Evolutionary conservation across 2,888 invertebrate species (phyloP), one percentile per base, ranked within the genome.

Genomic region (Chelonus formosanus): DNA sequence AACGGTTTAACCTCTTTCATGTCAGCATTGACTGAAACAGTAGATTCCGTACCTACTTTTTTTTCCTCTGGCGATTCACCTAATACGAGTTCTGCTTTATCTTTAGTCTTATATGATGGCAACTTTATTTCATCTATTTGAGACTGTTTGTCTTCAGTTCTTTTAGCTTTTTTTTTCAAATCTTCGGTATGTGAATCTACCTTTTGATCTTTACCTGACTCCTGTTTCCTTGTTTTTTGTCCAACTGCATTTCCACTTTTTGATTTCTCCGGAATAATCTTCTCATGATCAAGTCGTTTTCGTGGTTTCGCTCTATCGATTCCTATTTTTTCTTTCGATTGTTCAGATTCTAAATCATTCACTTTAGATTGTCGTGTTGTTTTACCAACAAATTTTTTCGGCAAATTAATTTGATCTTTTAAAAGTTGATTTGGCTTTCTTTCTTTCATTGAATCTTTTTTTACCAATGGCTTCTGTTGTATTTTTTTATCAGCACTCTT

Each of bases 391-490:
- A 43, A 57, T 7, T 36, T 55, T 52, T 63, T 65, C 34, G 48
- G 50, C 7, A 54, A 58, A 56, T 65, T 60, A 45, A 47, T 53
- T 20, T 44, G 63, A 35, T 69, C 70, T 45, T 63, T 10, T 20
- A 2, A 20, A 34, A 63, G 3, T 47, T 63, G 10, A 7, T 34
- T n/a, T 31, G 32, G 2, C 36, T 10, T 40, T 47, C 45, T 61
- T 10, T 60, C 44, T 34, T 56, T 59, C 1, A 10, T 31, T 54
- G 35, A 8, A 8, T 40, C 4, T 34, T 5, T 34, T 59, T 55
- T 71, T 7, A 71, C 70, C 6, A 67, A 52, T 3, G 67, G 62
- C 4, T 56, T 65, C 35, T 65, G 3, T 3, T 4, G 34, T 59
- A 10, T 48, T 58, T 10, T 47, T 35, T 40, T 48, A 7, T n/a